Evolutionary conservation across 2,888 invertebrate species (phyloP).

Genomic region (Pharmacophagus antenor): DNA sequence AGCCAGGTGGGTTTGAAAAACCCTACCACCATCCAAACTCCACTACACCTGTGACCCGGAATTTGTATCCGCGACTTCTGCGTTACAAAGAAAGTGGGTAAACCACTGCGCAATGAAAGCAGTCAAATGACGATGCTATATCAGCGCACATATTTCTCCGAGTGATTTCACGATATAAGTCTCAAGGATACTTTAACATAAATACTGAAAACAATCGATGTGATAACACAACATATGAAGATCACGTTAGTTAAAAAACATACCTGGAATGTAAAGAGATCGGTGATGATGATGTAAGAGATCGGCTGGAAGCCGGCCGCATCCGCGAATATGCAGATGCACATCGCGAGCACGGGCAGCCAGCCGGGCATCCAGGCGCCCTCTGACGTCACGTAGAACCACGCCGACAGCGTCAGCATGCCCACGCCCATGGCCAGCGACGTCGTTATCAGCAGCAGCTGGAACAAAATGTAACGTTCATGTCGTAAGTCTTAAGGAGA

Average conservation of each 20-base stretch:
- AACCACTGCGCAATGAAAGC: too few species aligned
- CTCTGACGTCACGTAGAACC: slow-evolving; percentile 65
- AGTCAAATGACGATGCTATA: too few species aligned
- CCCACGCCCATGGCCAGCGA: slow-evolving; percentile 66
- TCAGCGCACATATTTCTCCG: too few species aligned
- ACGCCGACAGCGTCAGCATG: slow-evolving; percentile 60
- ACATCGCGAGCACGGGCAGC: slow-evolving; percentile 70
- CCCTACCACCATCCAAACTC: too few species aligned
- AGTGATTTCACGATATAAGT: too few species aligned
- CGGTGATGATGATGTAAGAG: slow-evolving; percentile 72
- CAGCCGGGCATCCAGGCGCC: slow-evolving; percentile 68
- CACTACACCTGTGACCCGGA: too few species aligned
- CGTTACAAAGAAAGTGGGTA: too few species aligned
- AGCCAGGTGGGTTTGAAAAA: too few species aligned
- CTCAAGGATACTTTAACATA: too few species aligned
- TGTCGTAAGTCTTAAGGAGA: neutral
- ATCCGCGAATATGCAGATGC: slow-evolving; percentile 68
- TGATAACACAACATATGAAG: neutral
- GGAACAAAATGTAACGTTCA: neutral
- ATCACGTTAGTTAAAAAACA: slow-evolving; percentile 26
- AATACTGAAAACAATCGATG: too few species aligned
- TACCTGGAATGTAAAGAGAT: slow-evolving; percentile 72
- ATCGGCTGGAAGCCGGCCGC: slow-evolving; percentile 75
- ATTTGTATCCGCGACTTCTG: too few species aligned
- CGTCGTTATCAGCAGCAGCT: slow-evolving; percentile 53